phyloP scores from a whole-genome alignment of 2,113 vertebrate genomes.

The Hippocampus mohnikei region DNA sequence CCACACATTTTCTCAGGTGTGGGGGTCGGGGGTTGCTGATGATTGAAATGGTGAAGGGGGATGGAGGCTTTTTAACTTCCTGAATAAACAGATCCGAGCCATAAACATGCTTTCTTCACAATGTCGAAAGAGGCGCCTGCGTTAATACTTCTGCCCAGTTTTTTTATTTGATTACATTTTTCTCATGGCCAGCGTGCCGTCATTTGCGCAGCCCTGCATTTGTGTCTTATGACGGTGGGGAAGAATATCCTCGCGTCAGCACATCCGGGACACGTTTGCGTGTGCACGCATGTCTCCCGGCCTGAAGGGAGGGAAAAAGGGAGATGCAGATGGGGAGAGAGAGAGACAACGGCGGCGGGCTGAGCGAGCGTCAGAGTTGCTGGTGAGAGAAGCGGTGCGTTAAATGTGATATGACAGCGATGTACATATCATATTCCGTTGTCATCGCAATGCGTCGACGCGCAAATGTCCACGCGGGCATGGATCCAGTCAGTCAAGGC shows the following conservation, averaged over 20 bases:
- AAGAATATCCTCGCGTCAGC: conserved; percentile 62
- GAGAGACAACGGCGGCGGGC: conserved; percentile 7
- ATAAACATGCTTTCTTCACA: not conserved
- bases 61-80: not conserved
- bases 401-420: conserved; percentile 39
- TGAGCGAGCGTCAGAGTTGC: conserved; percentile 13
- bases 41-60: not conserved
- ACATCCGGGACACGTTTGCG: conserved; percentile 40
- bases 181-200: not conserved
- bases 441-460: conserved; percentile 12
- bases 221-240: conserved; percentile 1
- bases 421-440: conserved; percentile 10
- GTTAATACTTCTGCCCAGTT: not conserved
- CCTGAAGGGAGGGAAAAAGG: conserved; percentile 33
- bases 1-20: too few relatives aligned
- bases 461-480: conserved; percentile 18
- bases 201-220: not conserved
- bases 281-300: conserved; percentile 40
- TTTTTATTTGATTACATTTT: not conserved
- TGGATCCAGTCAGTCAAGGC: conserved; percentile 38
- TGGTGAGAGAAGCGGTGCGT: conserved; percentile 24
- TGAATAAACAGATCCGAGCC: not conserved
- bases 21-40: not conserved
- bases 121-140: not conserved
- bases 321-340: conserved; percentile 36